Percentiles rank a stretch among this genome's conserved stretches.
Conservation (phyloP, 2,797 vertebrate genomes). For the Gorsachius magnificus region DNA sequence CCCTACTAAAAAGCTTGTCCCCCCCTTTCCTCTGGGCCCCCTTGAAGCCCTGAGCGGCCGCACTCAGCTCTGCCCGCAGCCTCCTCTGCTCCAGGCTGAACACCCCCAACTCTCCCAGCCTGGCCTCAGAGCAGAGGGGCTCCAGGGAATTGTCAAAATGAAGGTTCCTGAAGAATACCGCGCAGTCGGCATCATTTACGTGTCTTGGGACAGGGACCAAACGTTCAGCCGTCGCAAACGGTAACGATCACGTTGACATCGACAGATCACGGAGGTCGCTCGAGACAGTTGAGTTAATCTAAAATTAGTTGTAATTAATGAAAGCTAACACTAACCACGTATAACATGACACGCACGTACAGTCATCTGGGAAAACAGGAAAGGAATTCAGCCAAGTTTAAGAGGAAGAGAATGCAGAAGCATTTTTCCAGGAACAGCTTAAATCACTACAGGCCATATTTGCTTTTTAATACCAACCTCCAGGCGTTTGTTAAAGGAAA, state of each 20-base stretch:
- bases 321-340: neutral
- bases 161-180: neutral
- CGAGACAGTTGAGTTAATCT: neutral
- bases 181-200: rapidly evolving
- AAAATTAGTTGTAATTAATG: neutral
- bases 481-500: conserved; percentile 79
- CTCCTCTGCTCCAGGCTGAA: too few species aligned
- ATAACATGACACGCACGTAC: rapidly evolving
- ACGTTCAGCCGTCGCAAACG: rapidly evolving
- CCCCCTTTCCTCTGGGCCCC: too few species aligned
- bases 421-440: neutral
- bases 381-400: neutral
- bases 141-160: neutral
- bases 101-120: too few species aligned
- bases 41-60: too few species aligned
- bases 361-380: neutral
- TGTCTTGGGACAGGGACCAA: neutral
- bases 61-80: too few species aligned
- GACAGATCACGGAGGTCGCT: rapidly evolving
- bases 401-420: rapidly evolving
- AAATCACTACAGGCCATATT: neutral
- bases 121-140: too few species aligned
- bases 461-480: conserved; percentile 71
- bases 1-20: too few species aligned
- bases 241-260: rapidly evolving